These are phyloP conservation scores for Notospermus geniculatus DNA, from an alignment of 1,140 invertebrate species.

Conservation along the genomic window DNA sequence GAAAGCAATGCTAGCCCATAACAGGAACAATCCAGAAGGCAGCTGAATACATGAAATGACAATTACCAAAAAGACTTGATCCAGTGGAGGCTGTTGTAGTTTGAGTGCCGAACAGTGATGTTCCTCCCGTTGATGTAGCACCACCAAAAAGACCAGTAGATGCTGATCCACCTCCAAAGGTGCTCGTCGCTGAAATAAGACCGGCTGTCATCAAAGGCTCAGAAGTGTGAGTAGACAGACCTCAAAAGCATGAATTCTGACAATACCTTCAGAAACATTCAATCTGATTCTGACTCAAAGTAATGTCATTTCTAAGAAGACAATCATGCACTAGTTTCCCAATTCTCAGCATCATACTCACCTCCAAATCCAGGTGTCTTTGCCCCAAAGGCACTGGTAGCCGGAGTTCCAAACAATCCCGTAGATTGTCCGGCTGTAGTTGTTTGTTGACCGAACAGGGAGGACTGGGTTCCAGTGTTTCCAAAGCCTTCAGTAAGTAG, in stretches of 20 bases:
- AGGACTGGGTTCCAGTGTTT: slow-evolving; percentile 12
- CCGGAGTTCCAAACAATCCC: slow-evolving; percentile 39
- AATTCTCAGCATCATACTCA: neutral
- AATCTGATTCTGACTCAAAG: too few relatives aligned
- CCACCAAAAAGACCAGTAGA: slow-evolving; percentile 9
- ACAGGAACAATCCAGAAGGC: too few relatives aligned
- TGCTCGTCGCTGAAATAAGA: too few relatives aligned
- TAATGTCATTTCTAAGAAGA: too few relatives aligned
- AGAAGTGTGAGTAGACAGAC: too few relatives aligned
- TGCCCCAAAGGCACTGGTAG: slow-evolving; percentile 35
- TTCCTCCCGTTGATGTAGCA: slow-evolving; percentile 18
- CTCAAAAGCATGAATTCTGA: too few relatives aligned
- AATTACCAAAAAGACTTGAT: too few relatives aligned
- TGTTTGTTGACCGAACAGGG: slow-evolving; percentile 18
- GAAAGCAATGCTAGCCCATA: too few relatives aligned
- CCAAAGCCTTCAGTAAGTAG: slow-evolving; percentile 19
- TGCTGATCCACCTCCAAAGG: slow-evolving; percentile 47
- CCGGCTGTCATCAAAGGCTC: too few relatives aligned
- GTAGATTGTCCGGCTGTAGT: slow-evolving; percentile 10
- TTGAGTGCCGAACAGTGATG: slow-evolving; percentile 32
- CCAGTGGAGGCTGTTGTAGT: slow-evolving; percentile 12
- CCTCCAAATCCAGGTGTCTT: slow-evolving; percentile 33
- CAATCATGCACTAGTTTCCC: slow-evolving; percentile 25
- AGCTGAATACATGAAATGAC: too few relatives aligned
- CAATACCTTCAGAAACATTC: too few relatives aligned